Base-by-base conservation (phyloP, 2,113 vertebrate species). In the Erinaceus europaeus region DNA sequence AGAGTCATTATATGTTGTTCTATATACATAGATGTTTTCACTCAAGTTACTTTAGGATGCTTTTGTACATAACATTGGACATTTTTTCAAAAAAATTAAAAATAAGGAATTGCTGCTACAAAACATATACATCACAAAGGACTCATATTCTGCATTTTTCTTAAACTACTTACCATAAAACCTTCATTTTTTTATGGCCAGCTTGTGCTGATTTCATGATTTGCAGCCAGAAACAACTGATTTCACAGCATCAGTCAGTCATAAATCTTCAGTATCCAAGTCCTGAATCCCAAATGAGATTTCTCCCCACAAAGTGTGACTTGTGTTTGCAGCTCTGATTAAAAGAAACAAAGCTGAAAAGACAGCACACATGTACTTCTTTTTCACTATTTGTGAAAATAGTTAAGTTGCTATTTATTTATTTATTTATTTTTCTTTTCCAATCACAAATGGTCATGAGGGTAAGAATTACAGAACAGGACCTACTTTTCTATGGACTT, bases 101-200 rank as follows among this genome's bases (percentile, higher is more conserved):
- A 79, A 93, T 79, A 84, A 65, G 14, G 79, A 93, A 94, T 85
- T 94, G 72, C 68, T 93, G 77, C 88, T 78, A 89, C 88, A 94
- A 94, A 96, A 93, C 32, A 95, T 82, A 80, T 29, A 78, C 3
- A 94, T 87, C 90, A 57, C 52, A 77, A 78, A 21, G 92, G 85
- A 95, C 90, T 85, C 78, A 92, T 84, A 92, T 27, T 94, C 91
- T 34, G 38, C 73, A 81, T 94, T 96, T 96, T 95, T 95, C 88
- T 94, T 96, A 78, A 94, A 96, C 94, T 0, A 5, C 69, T 77
- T 85, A 52, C 59, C 88, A 93, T 89, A 97, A 97, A 95, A 76
- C 34, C 20, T 95, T 94, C 93, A 94, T 91, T 95, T 95, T n/a
- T 95, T 95, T 95, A 95, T 59, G 64, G 68, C 65, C 87, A 94